Base-by-base conservation (phyloP, 2,888 invertebrate species). In the Athripsodes cinereus region DNA sequence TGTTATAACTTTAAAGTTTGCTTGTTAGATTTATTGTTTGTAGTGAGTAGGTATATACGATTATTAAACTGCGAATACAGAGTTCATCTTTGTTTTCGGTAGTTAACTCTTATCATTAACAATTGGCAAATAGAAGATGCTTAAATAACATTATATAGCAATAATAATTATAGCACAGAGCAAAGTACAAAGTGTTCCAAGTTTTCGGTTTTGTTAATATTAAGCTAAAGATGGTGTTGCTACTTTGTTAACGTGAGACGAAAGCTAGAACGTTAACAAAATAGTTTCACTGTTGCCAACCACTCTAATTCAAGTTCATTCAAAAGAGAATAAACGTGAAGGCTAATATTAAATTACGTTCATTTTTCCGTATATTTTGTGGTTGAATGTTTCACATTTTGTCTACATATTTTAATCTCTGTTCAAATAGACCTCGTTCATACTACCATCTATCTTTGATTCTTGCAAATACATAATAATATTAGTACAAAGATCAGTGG, bases 121-220 rank as follows among this genome's bases (percentile, higher is more conserved):
- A 49, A 50, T 35, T 22, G 35, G 40, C 40, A 50, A 55, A 44
- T 55, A 49, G 49, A 35, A 21, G 31, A n/a, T 31, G 40, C 50
- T 55, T 55, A 40, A 50, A 50, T 49, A 55, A 40, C 55, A 46
- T 52, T 46, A 44, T 31, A 19, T 49, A 26, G 55, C 40, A 40
- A 55, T 55, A 31, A 50, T n/a, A n/a, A n/a, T n/a, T n/a, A n/a
- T n/a, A n/a, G n/a, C 56, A 16, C 20, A 26, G 21, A 21, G 40
- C 40, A 50, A 22, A 31, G 44, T 35, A 52, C 47, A 56, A 44
- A 56, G 50, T 46, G 53, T 44, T 53, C 20, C 40, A 40, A 53
- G 44, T 50, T 55, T 55, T 55, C 50, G 49, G 50, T 40, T 55
- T 55, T 55, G 55, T 55, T 55, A 50, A 55, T 49, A 55, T 55